These are phyloP conservation scores for Chionomys nivalis DNA, from an alignment of 2,113 vertebrate genomes.

Conservation along the genomic window DNA sequence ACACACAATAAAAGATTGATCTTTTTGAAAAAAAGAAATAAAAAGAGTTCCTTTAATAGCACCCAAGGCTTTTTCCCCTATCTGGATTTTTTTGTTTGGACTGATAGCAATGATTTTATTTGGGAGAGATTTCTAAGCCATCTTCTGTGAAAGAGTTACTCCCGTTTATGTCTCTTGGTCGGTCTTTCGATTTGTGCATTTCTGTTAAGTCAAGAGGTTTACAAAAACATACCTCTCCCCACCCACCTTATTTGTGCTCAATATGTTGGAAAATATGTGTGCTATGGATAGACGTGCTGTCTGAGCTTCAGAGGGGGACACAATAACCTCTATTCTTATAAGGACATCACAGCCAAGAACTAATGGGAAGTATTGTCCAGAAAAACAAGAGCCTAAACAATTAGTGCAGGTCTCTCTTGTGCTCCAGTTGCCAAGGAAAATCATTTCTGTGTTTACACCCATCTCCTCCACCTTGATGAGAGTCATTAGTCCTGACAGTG, in stretches of 20 bases:
- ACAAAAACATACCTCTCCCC: not conserved
- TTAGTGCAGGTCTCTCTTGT: slow-evolving; percentile 59
- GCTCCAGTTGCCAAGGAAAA: slow-evolving; percentile 70
- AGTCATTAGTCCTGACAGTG: slow-evolving; percentile 77
- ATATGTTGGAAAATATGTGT: not conserved
- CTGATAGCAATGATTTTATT: not conserved
- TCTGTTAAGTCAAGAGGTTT: not conserved
- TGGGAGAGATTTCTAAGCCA: not conserved
- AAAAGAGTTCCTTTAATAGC: slow-evolving; percentile 39
- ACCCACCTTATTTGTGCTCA: not conserved
- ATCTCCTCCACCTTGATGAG: slow-evolving; percentile 68
- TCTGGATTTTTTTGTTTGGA: not conserved
- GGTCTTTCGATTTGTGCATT: not conserved
- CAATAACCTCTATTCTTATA: not conserved
- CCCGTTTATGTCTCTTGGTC: not conserved
- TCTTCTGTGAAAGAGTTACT: not conserved
- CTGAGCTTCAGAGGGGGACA: not conserved
- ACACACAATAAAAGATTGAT: not conserved
- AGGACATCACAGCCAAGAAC: slow-evolving; percentile 60
- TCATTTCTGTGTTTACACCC: slow-evolving; percentile 64
- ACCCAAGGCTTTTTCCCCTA: not conserved
- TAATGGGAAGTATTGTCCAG: slow-evolving; percentile 66
- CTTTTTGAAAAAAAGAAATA: not conserved
- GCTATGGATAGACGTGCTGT: not conserved
- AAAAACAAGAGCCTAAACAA: slow-evolving; percentile 72